A percentile compares a stretch with the other conserved stretches of the same genome.
Conservation (phyloP, 2,888 invertebrate genomes). For the Sinopyrophorus schimmeli region DNA sequence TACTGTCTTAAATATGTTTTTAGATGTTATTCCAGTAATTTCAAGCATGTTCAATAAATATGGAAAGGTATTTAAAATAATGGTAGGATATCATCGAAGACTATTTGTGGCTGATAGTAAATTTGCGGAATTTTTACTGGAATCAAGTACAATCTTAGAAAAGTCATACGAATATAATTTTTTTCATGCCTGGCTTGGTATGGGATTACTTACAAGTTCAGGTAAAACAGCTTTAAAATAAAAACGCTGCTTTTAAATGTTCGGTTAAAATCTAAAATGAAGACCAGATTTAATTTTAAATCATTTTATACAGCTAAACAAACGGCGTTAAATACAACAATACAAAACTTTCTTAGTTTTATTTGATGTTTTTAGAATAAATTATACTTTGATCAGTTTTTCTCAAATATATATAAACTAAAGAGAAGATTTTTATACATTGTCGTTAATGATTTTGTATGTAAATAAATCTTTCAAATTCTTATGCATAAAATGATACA, state of each 20-base stretch:
- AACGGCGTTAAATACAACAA: no score
- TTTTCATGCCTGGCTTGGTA: conserved; percentile 49
- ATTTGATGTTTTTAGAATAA: neutral
- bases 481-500: no score
- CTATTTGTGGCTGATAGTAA: conserved; percentile 13
- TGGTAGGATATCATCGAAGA: conserved; percentile 5
- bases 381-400: neutral
- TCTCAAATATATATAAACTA: no score
- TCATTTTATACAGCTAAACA: no score
- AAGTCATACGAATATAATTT: conserved; percentile 48
- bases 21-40: conserved; percentile 1
- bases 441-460: no score
- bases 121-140: conserved; percentile 36
- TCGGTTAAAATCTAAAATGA: no score
- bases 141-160: conserved; percentile 42
- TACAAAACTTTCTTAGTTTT: neutral
- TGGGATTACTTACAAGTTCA: conserved; percentile 51
- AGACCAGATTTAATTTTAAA: no score
- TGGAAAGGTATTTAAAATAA: conserved; percentile 10
- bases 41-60: conserved; percentile 1
- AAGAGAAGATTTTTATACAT: no score
- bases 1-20: neutral
- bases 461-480: no score
- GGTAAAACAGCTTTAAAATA: no score
- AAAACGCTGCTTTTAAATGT: no score